These are phyloP conservation scores for Drosophila ambigua DNA, from an alignment of 1,140 invertebrate species.

Conservation along the genomic window DNA sequence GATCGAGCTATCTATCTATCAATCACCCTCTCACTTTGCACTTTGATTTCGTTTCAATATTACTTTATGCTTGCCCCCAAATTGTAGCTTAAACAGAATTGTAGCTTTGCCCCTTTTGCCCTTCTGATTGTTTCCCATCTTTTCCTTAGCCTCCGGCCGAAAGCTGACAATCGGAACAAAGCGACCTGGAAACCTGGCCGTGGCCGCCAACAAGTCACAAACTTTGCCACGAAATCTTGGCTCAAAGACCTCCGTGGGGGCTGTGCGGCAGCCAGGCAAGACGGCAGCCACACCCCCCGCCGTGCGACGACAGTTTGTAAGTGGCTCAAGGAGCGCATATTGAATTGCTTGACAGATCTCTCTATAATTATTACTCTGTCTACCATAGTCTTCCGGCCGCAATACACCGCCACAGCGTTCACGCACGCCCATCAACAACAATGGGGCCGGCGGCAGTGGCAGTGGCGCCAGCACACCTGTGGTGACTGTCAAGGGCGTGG, in stretches of 20 bases:
- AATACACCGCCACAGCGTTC: conserved; percentile 80
- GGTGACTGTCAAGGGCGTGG: conserved; percentile 89
- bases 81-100: conserved; percentile 21
- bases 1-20: conserved; percentile 17
- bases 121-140: conserved; percentile 6
- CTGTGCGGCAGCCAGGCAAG: conserved; percentile 86
- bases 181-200: conserved; percentile 86
- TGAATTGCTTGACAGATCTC: background rate
- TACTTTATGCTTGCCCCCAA: conserved; percentile 34
- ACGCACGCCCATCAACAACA: conserved; percentile 81
- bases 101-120: too few species aligned
- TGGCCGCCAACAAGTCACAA: conserved; percentile 90
- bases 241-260: conserved; percentile 86
- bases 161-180: conserved; percentile 88
- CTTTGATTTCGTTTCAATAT: conserved; percentile 42
- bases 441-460: conserved; percentile 79
- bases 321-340: conserved; percentile 53
- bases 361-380: background rate
- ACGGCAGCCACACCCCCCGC: conserved; percentile 91
- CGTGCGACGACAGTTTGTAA: conserved; percentile 91
- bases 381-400: conserved; percentile 84
- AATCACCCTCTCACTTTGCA: conserved; percentile 25
- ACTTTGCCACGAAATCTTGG: conserved; percentile 93
- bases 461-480: conserved; percentile 84
- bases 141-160: conserved; percentile 87